These are phyloP conservation scores for Merodon equestris DNA, from an alignment of 2,888 invertebrate genomes.

Conservation along the genomic window DNA sequence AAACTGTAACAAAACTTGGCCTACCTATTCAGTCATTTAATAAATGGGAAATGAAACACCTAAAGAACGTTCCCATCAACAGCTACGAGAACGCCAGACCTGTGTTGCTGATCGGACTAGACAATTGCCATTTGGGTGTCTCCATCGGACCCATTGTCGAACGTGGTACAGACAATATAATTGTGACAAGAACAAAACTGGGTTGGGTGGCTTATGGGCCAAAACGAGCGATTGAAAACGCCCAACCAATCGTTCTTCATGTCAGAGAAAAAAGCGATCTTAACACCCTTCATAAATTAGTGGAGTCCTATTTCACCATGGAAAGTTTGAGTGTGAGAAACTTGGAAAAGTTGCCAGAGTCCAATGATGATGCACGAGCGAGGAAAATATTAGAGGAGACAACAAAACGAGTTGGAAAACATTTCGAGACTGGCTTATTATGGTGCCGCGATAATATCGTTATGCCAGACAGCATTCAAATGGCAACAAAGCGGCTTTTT, in stretches of 20 bases:
- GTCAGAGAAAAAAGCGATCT: conserved; percentile 17
- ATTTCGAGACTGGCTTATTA: no score
- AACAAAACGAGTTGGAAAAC: no score
- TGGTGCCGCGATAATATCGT: no score
- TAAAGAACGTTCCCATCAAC: not conserved
- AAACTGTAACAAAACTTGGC: no score
- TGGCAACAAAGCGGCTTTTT: no score
- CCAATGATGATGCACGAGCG: conserved; percentile 42
- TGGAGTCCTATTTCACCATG: conserved; percentile 32
- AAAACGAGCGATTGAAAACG: not conserved
- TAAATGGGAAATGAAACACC: not conserved
- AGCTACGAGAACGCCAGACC: conserved; percentile 5
- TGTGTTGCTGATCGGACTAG: conserved; percentile 7
- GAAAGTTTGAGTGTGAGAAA: conserved; percentile 39
- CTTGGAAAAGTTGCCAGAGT: conserved; percentile 11
- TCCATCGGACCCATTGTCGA: not conserved
- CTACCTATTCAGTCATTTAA: conserved; percentile 2
- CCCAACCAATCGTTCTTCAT: conserved; percentile 15
- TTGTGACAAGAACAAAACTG: conserved; percentile 14
- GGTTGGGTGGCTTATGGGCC: no score
- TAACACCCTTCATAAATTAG: conserved; percentile 21
- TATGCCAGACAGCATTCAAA: no score
- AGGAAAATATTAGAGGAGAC: no score
- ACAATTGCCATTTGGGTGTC: conserved; percentile 5
- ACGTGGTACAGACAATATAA: not conserved